These are phyloP conservation scores for Acanthopagrus latus DNA, from an alignment of 2,797 vertebrate species.

Conservation along the genomic window DNA sequence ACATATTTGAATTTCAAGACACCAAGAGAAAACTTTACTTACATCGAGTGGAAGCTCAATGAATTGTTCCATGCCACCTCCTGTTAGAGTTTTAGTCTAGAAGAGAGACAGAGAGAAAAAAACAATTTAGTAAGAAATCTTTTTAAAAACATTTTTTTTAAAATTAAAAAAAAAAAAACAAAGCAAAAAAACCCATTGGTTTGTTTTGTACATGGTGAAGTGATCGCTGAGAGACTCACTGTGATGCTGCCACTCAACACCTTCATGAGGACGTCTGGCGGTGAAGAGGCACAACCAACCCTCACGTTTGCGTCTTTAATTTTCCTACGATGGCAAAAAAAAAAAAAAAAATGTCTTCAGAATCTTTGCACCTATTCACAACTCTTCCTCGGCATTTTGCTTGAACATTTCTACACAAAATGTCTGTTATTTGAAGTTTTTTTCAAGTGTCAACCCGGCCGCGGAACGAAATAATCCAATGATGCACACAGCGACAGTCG, in stretches of 20 bases:
- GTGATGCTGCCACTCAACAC: constrained; percentile 88
- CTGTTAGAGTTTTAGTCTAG: constrained; percentile 92
- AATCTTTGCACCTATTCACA: neutral
- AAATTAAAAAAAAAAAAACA: too few species aligned
- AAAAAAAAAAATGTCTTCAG: neutral
- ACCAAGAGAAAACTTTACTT: constrained; percentile 68
- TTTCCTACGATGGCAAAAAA: constrained; percentile 78
- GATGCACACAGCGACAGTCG: neutral
- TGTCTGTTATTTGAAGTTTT: neutral
- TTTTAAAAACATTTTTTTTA: too few species aligned
- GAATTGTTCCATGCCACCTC: constrained; percentile 89
- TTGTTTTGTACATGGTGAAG: neutral
- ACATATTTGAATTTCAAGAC: constrained; percentile 6
- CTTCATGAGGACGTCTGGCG: constrained; percentile 91
- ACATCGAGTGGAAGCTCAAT: constrained; percentile 87
- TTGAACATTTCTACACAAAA: neutral
- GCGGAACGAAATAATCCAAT: neutral
- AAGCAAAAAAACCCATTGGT: neutral
- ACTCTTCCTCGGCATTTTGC: neutral
- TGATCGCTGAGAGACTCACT: constrained; percentile 80
- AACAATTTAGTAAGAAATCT: neutral
- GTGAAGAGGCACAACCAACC: constrained; percentile 69
- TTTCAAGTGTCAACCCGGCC: neutral
- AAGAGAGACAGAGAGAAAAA: constrained; percentile 23
- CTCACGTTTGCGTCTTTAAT: constrained; percentile 80